Evolutionary conservation across 2,797 vertebrate genomes (phyloP).

Genomic region (Acipenser ruthenus): DNA sequence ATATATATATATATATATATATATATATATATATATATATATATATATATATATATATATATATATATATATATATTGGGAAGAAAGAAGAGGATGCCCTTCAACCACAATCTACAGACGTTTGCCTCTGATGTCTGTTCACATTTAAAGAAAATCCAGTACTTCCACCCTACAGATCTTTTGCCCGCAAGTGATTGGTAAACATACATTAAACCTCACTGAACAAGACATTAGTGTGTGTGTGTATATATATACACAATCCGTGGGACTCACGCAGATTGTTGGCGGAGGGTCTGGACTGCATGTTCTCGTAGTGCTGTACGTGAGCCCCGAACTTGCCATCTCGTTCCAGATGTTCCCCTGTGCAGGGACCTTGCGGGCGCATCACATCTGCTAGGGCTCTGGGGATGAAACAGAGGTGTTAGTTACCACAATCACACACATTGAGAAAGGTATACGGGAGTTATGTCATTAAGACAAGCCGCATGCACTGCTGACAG

Average conservation of each 20-base stretch:
- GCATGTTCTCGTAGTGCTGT: conserved; percentile 86
- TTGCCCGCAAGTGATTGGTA: too few relatives aligned
- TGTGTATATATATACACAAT: too few relatives aligned
- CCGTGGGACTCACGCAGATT: conserved; percentile 79
- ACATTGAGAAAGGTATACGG: too few relatives aligned
- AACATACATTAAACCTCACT: too few relatives aligned
- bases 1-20: too few relatives aligned
- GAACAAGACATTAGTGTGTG: too few relatives aligned
- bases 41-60: too few relatives aligned
- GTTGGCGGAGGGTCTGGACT: conserved; percentile 71
- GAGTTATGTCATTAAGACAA: too few relatives aligned
- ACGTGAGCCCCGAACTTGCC: conserved; percentile 87
- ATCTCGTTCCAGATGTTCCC: conserved; percentile 85
- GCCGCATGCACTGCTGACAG: too few relatives aligned
- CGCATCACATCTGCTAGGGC: conserved; percentile 91
- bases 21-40: too few relatives aligned
- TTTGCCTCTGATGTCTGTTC: neutral
- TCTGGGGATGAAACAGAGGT: conserved; percentile 51
- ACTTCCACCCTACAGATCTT: too few relatives aligned
- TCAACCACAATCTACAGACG: neutral
- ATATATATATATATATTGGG: neutral
- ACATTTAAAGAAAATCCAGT: neutral
- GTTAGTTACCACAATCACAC: too few relatives aligned
- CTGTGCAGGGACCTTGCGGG: conserved; percentile 83
- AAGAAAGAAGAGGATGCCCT: neutral